phyloP scores from a whole-genome alignment of 92 coral and sea anemone species.

The Heliopora coerulea region DNA sequence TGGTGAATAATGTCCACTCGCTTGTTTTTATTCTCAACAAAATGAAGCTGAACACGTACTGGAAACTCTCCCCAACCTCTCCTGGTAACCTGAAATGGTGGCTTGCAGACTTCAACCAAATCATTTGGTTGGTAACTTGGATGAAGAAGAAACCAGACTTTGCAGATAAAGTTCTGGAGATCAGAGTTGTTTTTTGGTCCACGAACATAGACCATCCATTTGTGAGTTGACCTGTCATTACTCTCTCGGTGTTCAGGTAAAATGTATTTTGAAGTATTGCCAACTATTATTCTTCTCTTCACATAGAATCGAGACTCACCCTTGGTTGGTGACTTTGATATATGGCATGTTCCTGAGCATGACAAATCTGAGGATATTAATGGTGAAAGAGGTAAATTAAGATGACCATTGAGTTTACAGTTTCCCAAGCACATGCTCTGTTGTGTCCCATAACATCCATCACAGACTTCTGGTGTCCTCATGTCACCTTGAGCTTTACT shows the following conservation, averaged over 20 bases:
- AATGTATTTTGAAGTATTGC: conserved; percentile 94
- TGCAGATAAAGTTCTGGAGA: conserved; percentile 68
- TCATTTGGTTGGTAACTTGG: conserved; percentile 99
- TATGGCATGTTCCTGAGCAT: neutral
- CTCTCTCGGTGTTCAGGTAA: conserved; percentile 82
- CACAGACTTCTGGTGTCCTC: neutral
- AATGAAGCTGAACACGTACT: conserved; percentile 90
- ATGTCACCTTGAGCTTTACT: neutral
- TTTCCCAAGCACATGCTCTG: neutral
- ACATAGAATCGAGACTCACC: conserved; percentile 86
- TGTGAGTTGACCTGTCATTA: conserved; percentile 94
- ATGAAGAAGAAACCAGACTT: conserved; percentile 98
- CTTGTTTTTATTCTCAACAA: conserved; percentile 84
- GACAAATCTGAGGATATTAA: neutral
- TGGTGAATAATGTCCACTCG: conserved; percentile 93
- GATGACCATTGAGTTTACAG: neutral
- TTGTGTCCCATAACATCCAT: neutral
- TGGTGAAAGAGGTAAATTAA: neutral
- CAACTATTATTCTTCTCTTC: conserved; percentile 83
- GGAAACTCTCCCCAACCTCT: conserved; percentile 99
- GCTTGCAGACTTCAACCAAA: conserved; percentile 88
- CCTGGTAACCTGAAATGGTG: conserved; percentile 92
- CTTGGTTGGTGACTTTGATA: conserved; percentile 32
- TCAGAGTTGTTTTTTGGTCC: conserved; percentile 83
- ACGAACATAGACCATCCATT: conserved; percentile 99